Evolutionary conservation across 2,888 invertebrate species (phyloP), one percentile per base, ranked within the genome.

Genomic region (Ametastegia equiseti): DNA sequence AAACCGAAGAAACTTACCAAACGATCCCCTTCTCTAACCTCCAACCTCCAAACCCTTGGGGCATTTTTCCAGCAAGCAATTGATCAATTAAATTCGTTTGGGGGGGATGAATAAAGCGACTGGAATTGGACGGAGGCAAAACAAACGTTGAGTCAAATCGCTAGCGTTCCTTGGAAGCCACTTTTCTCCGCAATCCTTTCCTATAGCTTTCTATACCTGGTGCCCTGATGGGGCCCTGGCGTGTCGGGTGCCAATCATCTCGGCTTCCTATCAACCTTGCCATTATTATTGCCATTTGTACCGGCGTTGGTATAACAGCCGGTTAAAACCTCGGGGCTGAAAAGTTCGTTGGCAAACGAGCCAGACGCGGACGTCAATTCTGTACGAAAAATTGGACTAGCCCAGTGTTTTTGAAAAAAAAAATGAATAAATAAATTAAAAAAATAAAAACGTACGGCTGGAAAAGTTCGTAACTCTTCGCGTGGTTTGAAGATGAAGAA

Each of bases 271-370:
- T 75, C 54, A 75, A n/a, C n/a, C n/a, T 75, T 50, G 42, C 50
- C 11, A 50, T 54, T n/a, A 75, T 75, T 54, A 75, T 75, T 75
- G 33, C 75, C 54, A 75, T 75, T 75, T 54, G 75, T 54, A 75
- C 54, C 36, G 75, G n/a, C 36, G 30, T 71, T n/a, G 45, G 45
- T n/a, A n/a, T n/a, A n/a, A n/a, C 30, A 73, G 19, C 30, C 27
- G 15, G 4, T 13, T 27, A 11, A 45, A 45, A 23, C 39, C 11
- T n/a, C n/a, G n/a, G n/a, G 5, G 27, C 45, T 45, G 27, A 45
- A 45, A 45, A 71, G 27, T 39, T 11, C 50, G 7, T 11, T 9
- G 9, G 11, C 11, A 63, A 63, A 63, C 33, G 33, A 63, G 33
- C n/a, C n/a, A n/a, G n/a, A n/a, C n/a, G n/a, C n/a, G n/a, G n/a